Base-by-base conservation (phyloP, 2,888 invertebrate species). In the Drosophila siamana region DNA sequence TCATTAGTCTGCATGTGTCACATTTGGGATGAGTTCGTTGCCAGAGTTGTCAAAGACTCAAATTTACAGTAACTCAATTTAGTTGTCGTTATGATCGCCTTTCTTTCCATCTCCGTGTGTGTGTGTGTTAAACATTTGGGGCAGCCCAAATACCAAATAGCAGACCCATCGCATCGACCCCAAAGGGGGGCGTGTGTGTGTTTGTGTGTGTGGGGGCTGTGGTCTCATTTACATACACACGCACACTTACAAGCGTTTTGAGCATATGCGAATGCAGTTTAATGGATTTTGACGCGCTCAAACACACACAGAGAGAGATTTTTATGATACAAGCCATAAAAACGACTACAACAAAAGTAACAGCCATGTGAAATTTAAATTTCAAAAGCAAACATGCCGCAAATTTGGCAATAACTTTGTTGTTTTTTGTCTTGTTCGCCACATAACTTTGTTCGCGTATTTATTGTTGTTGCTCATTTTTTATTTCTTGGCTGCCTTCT, bases 1-100 rank as follows among this genome's bases (percentile, higher is more conserved):
- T 90, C 90, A 90, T 90, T 90, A 90, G 91, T 85, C 91, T 88
- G 90, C 89, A 88, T 89, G 84, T 90, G 90, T 90, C 91, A 90
- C 83, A 89, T 80, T 65, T 64, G 22, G 41, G 47, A 78, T 76
- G 78, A 76, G 76, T 69, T 56, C 66, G 70, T 67, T 68, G 55
- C n/a, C 13, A 75, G 73, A 77, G 74, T 77, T 80, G 82, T 81
- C 85, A 80, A 72, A 79, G 73, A 22, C 57, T 30, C 44, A 60
- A 38, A 36, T 55, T 63, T 62, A 62, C 64, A 66, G 69, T 70
- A 69, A 70, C 68, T 73, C 80, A 81, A 88, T 88, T 80, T 80
- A 84, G 88, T 75, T 86, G 88, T 78, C 86, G 75, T 85, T 81
- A 88, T 86, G 61, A 69, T 71, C 19, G 61, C 28, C 30, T n/a